Conservation (phyloP, 2,888 invertebrate genomes). For the Rhogogaster chlorosoma region DNA sequence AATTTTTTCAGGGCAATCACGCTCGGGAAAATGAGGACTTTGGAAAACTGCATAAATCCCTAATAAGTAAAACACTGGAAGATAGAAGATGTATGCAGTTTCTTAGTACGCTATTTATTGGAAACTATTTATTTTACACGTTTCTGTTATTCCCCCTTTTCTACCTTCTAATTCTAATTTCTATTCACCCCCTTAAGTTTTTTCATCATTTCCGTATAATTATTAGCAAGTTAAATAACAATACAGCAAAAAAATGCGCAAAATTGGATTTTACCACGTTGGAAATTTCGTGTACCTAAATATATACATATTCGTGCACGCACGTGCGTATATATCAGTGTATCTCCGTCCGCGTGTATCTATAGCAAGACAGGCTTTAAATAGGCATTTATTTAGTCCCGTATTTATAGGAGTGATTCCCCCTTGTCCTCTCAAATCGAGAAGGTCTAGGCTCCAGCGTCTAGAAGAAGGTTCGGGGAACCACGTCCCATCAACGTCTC, state of each 20-base stretch:
- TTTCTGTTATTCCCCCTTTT: too few relatives aligned
- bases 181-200: too few relatives aligned
- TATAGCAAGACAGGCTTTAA: constrained; percentile 22
- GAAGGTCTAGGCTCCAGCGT: constrained; percentile 48
- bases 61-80: neutral
- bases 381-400: constrained; percentile 45
- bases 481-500: constrained; percentile 25
- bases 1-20: too few relatives aligned
- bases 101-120: neutral
- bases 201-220: neutral
- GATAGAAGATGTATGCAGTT: neutral
- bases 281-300: neutral
- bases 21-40: too few relatives aligned
- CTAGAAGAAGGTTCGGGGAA: constrained; percentile 32
- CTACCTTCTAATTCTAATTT: too few relatives aligned
- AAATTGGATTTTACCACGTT: neutral
- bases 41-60: neutral
- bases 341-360: neutral
- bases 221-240: neutral
- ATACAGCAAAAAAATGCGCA: neutral
- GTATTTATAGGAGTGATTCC: constrained; percentile 47
- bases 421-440: constrained; percentile 12
- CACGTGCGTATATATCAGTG: constrained; percentile 4
- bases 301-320: neutral
- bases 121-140: neutral